Conservation (phyloP, 2,888 invertebrate species). For the Tethea ocularis region DNA sequence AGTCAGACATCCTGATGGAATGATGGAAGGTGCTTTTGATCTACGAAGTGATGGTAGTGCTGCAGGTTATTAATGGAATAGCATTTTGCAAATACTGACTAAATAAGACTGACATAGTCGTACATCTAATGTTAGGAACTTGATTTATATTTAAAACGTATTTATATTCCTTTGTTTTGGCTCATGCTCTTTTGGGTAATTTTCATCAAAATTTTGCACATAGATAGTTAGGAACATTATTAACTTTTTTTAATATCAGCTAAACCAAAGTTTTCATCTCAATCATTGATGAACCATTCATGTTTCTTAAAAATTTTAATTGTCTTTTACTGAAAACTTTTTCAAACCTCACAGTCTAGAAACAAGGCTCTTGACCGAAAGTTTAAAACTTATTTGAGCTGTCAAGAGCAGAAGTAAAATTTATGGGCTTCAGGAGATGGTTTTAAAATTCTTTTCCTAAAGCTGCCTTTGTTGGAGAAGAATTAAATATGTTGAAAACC, state of each 20-base stretch:
- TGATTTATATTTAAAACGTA: too few relatives aligned
- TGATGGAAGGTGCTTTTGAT: constrained; percentile 72
- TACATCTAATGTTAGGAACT: neutral
- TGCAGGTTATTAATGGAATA: constrained; percentile 58
- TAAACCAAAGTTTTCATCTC: too few relatives aligned
- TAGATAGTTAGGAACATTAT: too few relatives aligned
- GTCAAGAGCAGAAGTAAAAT: constrained; percentile 36
- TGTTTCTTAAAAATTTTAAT: neutral
- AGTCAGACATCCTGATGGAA: constrained; percentile 63
- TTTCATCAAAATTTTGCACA: too few relatives aligned
- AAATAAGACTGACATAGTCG: too few relatives aligned
- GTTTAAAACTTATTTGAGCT: constrained; percentile 43
- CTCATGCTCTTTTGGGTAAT: too few relatives aligned
- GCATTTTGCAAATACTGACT: constrained; percentile 8
- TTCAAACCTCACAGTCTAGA: neutral
- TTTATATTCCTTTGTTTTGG: too few relatives aligned
- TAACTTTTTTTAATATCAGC: too few relatives aligned
- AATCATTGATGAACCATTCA: neutral
- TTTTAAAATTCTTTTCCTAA: constrained; percentile 17
- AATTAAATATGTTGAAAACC: neutral
- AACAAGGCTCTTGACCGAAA: constrained; percentile 18
- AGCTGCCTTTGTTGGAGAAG: neutral
- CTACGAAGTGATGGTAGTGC: constrained; percentile 69
- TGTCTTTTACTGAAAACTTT: neutral
- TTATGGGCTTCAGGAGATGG: constrained; percentile 13